A percentile compares a stretch with the other conserved stretches of the same genome.
Conservation (phyloP, 2,113 vertebrate genomes). For the Xenopus laevis region DNA sequence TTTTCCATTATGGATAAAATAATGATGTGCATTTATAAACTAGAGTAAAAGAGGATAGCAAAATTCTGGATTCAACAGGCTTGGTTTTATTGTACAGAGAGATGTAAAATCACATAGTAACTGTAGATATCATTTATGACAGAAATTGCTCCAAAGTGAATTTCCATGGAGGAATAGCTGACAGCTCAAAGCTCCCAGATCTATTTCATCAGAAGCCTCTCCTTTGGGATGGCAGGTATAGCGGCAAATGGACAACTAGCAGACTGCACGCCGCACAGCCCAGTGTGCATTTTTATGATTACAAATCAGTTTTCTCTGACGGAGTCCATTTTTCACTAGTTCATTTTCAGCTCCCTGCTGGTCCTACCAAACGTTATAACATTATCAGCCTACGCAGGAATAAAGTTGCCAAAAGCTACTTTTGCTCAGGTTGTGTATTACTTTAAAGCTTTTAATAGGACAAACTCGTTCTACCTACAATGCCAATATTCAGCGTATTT, state of each 20-base stretch:
- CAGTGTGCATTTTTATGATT: constrained; percentile 51
- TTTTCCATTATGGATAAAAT: no score
- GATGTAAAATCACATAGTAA: constrained; percentile 24
- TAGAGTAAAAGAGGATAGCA: no score
- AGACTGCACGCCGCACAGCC: constrained; percentile 33
- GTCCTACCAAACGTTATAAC: constrained; percentile 62
- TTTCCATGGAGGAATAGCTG: constrained; percentile 46
- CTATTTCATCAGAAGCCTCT: constrained; percentile 45
- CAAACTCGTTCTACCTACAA: background rate
- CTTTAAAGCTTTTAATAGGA: constrained; percentile 3
- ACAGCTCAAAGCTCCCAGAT: constrained; percentile 44
- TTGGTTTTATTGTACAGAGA: constrained; percentile 16
- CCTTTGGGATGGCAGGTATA: constrained; percentile 45
- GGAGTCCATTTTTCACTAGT: constrained; percentile 63
- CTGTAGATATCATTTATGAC: constrained; percentile 25
- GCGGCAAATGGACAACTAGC: constrained; percentile 44
- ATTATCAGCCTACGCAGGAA: constrained; percentile 63
- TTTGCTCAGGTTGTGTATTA: constrained; percentile 51
- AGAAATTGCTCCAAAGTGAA: constrained; percentile 40
- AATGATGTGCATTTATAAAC: no score
- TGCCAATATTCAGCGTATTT: no score
- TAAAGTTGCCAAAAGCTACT: constrained; percentile 61
- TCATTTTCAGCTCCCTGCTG: constrained; percentile 53
- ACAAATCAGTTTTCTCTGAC: constrained; percentile 64
- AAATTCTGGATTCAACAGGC: no score